Conservation (phyloP, 2,113 vertebrate species). For the Nibea albiflora region DNA sequence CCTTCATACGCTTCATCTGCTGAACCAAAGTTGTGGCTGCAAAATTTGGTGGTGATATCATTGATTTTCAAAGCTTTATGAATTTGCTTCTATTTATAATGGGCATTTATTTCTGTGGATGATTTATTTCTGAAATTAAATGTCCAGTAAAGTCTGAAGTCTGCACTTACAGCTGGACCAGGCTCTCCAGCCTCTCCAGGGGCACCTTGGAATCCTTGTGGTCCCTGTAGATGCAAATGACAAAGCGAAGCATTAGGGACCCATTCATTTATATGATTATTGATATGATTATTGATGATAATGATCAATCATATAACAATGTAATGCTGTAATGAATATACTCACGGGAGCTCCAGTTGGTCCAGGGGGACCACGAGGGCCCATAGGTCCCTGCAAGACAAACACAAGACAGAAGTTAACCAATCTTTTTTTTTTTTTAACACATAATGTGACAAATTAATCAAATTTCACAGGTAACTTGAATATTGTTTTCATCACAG, state of each 20-base stretch:
- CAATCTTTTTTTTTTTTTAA: background rate
- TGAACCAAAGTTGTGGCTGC: background rate
- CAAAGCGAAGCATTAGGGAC: conserved; percentile 29
- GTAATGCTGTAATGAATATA: conserved; percentile 41
- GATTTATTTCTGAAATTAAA: background rate
- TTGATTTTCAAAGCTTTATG: too few species aligned
- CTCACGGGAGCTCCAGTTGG: conserved; percentile 93
- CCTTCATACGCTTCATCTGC: background rate
- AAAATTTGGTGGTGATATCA: background rate
- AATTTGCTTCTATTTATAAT: background rate
- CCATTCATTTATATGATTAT: too few species aligned
- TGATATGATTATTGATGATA: too few species aligned
- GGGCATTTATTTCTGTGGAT: background rate
- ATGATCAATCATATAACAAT: background rate
- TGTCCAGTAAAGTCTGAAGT: background rate
- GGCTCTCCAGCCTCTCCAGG: conserved; percentile 94
- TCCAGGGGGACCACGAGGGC: conserved; percentile 94
- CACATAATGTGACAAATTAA: background rate
- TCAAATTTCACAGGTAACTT: background rate
- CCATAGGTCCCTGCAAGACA: conserved; percentile 91
- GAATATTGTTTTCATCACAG: background rate
- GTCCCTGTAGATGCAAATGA: conserved; percentile 84
- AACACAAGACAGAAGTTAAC: conserved; percentile 28
- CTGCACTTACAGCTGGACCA: conserved; percentile 89
- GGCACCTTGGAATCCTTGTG: conserved; percentile 96